Evolutionary conservation across 53 echinoderm and acorn worm species (phyloP).

Genomic region (Crossaster papposus): DNA sequence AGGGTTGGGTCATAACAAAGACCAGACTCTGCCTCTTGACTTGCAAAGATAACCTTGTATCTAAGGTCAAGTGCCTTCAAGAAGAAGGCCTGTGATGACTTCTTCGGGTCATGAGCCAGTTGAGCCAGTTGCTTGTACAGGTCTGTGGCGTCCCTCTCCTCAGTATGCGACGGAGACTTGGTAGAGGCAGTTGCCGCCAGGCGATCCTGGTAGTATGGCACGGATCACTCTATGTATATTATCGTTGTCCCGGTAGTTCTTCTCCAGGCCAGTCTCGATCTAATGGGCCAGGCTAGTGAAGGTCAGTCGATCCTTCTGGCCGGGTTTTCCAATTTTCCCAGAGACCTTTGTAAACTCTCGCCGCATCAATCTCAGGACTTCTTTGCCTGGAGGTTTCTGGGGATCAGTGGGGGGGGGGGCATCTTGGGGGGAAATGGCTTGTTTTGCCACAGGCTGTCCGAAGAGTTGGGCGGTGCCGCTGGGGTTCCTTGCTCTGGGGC

Average conservation of each 20-base stretch:
- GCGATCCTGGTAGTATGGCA: conserved; percentile 31
- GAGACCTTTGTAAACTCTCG: conserved; percentile 58
- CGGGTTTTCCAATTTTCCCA: conserved; percentile 62
- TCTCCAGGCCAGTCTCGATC: conserved; percentile 41
- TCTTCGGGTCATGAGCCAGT: conserved; percentile 31
- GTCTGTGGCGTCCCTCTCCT: conserved; percentile 45
- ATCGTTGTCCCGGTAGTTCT: conserved; percentile 31
- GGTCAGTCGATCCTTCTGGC: conserved; percentile 46
- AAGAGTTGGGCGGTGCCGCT: background rate
- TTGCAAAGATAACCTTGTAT: conserved; percentile 63
- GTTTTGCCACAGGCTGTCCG: background rate
- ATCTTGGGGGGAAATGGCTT: background rate
- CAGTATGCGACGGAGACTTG: conserved; percentile 40
- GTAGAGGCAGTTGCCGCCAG: conserved; percentile 36
- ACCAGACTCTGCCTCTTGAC: conserved; percentile 33
- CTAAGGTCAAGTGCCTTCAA: conserved; percentile 39
- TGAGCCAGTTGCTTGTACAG: conserved; percentile 64
- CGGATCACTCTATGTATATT: conserved; percentile 39
- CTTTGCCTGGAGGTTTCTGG: background rate
- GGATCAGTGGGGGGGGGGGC: background rate
- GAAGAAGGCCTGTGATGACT: conserved; percentile 45
- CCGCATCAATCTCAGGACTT: background rate
- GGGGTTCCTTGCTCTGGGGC: background rate
- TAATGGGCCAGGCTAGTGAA: conserved; percentile 43
- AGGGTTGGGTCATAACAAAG: conserved; percentile 46